Percentiles rank a stretch among this genome's conserved stretches.
These are phyloP conservation scores for Philereme transversata DNA, from an alignment of 2,888 invertebrate genomes.

Conservation along the genomic window DNA sequence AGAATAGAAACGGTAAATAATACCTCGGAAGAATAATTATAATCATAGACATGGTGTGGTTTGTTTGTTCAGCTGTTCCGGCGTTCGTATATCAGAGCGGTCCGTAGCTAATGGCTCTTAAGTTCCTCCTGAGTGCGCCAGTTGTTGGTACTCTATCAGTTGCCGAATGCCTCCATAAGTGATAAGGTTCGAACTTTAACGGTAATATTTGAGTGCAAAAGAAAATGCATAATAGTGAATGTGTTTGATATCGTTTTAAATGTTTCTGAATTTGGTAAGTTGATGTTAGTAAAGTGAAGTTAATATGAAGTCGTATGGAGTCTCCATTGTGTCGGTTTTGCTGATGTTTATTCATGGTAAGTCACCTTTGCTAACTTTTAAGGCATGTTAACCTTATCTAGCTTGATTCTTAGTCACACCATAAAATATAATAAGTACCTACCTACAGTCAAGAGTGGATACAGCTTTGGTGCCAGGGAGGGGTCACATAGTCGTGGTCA, in stretches of 20 bases:
- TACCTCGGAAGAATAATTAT: constrained; percentile 19
- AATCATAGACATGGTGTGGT: constrained; percentile 39
- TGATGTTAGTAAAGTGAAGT: constrained; percentile 9
- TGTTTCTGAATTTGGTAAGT: not conserved
- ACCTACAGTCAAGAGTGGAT: too few species aligned
- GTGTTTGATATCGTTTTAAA: not conserved
- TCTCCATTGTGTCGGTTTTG: constrained; percentile 43
- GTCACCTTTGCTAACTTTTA: constrained; percentile 38
- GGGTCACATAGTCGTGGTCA: too few species aligned
- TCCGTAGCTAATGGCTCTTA: constrained; percentile 43
- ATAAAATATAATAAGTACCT: not conserved
- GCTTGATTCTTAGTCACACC: too few species aligned
- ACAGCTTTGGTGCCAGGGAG: too few species aligned
- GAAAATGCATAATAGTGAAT: not conserved
- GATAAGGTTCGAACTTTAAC: constrained; percentile 21
- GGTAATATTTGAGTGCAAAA: not conserved
- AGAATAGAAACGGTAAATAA: constrained; percentile 5
- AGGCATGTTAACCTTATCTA: not conserved
- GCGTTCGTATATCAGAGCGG: constrained; percentile 35
- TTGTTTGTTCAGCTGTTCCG: constrained; percentile 63
- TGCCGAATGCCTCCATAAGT: constrained; percentile 18
- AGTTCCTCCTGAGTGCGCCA: constrained; percentile 16
- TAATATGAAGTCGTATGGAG: constrained; percentile 54
- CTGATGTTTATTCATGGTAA: constrained; percentile 53
- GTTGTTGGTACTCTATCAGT: not conserved